phyloP scores from a whole-genome alignment of 2,888 invertebrate genomes.

The Apodemia zela region DNA sequence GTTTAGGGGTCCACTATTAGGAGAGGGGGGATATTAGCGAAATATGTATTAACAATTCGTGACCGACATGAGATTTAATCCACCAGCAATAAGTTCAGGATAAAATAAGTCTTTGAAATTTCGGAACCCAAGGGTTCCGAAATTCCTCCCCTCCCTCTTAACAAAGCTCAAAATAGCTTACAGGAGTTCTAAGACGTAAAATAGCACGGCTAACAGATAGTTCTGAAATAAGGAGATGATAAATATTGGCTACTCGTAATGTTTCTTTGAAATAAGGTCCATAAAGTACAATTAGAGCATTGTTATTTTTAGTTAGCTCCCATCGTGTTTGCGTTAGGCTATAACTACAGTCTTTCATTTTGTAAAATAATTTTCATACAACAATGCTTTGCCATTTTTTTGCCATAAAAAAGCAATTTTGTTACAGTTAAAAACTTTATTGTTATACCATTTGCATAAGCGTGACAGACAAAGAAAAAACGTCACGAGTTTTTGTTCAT shows the following conservation, averaged over 20 bases:
- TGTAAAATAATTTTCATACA: conserved; percentile 11
- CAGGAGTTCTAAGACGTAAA: no score
- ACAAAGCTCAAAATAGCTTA: no score
- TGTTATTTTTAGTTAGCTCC: conserved; percentile 20
- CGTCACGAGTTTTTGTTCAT: conserved; percentile 59
- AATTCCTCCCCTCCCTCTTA: no score
- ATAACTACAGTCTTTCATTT: conserved; percentile 18
- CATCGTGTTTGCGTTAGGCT: neutral
- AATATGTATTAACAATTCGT: no score
- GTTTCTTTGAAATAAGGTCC: neutral
- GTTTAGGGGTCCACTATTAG: no score
- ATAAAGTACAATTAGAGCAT: conserved; percentile 8
- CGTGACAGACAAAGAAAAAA: conserved; percentile 69
- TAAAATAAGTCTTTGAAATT: no score
- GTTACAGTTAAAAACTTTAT: conserved; percentile 72
- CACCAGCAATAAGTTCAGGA: no score
- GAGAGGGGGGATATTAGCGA: no score
- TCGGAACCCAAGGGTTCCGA: no score
- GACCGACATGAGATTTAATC: no score
- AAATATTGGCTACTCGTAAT: neutral
- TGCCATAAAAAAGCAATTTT: conserved; percentile 46
- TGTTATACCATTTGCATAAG: conserved; percentile 75
- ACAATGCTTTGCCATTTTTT: conserved; percentile 20
- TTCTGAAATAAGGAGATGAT: neutral
- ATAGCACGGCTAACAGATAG: no score